These are phyloP conservation scores for Iguana delicatissima DNA, from an alignment of 2,797 vertebrate species.

Conservation along the genomic window DNA sequence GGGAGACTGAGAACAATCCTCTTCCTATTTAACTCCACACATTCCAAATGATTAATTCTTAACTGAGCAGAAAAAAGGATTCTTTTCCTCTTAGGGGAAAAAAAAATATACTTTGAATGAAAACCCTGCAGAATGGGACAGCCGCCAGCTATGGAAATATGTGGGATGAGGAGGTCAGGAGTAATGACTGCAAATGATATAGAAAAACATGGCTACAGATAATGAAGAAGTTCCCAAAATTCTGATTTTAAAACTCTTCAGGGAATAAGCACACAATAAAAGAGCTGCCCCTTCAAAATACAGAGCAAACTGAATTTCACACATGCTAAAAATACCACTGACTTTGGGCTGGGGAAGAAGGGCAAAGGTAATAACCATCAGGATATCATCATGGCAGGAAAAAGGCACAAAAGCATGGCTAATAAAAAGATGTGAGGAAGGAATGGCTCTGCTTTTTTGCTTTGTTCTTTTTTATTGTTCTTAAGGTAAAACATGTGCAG, in stretches of 20 bases:
- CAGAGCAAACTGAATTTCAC: conserved; percentile 11
- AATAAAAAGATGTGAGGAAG: accelerated
- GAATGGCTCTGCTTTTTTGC: conserved; percentile 1
- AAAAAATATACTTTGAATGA: neutral
- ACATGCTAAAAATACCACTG: conserved; percentile 26
- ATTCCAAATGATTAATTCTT: neutral
- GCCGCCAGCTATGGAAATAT: neutral
- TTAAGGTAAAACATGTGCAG: conserved; percentile 23
- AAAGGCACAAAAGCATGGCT: neutral
- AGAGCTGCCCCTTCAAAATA: neutral
- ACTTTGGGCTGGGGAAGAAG: neutral
- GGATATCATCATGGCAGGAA: conserved; percentile 29
- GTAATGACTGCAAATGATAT: conserved; percentile 25
- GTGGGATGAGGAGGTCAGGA: neutral
- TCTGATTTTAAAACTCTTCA: neutral
- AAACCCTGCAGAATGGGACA: neutral
- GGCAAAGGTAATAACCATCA: neutral
- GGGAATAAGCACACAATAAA: conserved; percentile 22
- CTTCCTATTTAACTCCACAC: conserved; percentile 24
- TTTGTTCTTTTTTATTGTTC: conserved; percentile 2
- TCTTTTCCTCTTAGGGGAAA: neutral
- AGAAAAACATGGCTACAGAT: conserved; percentile 8
- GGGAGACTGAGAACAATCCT: conserved; percentile 22
- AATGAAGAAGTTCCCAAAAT: neutral
- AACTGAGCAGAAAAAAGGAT: neutral